Evolutionary conservation across 2,113 vertebrate genomes (phyloP).

Genomic region (Trachemys scripta): DNA sequence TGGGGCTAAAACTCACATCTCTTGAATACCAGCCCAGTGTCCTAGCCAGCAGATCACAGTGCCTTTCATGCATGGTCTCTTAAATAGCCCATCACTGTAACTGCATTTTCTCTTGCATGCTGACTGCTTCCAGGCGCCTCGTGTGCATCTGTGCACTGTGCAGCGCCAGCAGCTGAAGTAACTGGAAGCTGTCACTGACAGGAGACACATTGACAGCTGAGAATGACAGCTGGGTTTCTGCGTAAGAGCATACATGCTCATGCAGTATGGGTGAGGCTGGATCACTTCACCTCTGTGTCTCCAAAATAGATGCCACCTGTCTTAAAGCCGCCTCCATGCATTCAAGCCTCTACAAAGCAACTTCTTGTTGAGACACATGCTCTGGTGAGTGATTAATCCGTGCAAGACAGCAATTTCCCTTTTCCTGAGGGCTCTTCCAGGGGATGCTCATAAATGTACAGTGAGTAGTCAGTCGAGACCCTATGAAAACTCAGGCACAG

Average conservation of each 20-base stretch:
- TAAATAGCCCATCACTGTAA: background rate
- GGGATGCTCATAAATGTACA: constrained; percentile 47
- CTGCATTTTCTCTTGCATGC: background rate
- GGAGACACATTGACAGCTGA: background rate
- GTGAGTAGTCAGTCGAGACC: background rate
- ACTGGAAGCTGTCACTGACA: background rate
- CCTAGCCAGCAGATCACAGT: background rate
- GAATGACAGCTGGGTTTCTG: background rate
- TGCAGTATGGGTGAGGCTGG: background rate
- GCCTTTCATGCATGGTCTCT: background rate
- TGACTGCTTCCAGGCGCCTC: background rate
- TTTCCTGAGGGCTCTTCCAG: background rate
- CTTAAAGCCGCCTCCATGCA: background rate
- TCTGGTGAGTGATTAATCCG: background rate
- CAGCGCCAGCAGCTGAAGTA: background rate
- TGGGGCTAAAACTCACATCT: background rate
- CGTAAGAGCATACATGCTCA: background rate
- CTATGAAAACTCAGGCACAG: background rate
- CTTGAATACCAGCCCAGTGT: background rate
- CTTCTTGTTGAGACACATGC: background rate
- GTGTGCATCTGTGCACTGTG: background rate
- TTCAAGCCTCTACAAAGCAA: background rate
- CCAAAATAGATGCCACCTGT: background rate
- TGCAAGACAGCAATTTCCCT: background rate
- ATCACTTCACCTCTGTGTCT: background rate